Evolutionary conservation across 1,140 invertebrate genomes (phyloP).

Genomic region (Subanguina moxae): DNA sequence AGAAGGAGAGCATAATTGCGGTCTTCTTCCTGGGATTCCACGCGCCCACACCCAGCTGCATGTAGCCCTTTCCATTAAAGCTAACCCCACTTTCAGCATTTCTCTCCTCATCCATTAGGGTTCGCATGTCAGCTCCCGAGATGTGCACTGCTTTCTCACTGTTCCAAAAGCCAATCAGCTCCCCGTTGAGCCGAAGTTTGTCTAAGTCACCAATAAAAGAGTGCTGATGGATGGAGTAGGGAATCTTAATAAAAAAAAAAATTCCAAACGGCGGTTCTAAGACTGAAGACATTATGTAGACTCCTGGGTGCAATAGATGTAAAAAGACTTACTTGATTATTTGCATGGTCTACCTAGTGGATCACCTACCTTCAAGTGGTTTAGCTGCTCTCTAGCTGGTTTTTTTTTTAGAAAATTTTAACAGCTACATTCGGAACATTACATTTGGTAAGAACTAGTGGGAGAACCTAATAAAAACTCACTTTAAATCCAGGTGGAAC

Average conservation of each 20-base stretch:
- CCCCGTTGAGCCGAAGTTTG: conserved; percentile 80
- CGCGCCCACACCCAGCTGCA: conserved; percentile 66
- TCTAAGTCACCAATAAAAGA: conserved; percentile 85
- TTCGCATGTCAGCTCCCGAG: conserved; percentile 69
- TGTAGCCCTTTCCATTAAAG: conserved; percentile 81
- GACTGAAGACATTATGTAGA: too few relatives aligned
- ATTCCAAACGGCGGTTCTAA: too few relatives aligned
- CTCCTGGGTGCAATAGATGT: too few relatives aligned
- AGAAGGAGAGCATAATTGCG: conserved; percentile 73
- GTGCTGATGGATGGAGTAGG: conserved; percentile 68
- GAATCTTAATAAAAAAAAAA: conserved; percentile 60
- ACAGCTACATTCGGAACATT: conserved; percentile 61
- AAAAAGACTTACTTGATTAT: too few relatives aligned
- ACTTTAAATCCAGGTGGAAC: conserved; percentile 65
- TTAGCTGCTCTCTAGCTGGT: too few relatives aligned
- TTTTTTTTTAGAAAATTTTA: too few relatives aligned
- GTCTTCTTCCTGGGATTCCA: conserved; percentile 64
- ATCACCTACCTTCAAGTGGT: too few relatives aligned
- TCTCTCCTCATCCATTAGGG: conserved; percentile 31
- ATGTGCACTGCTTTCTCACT: conserved; percentile 73
- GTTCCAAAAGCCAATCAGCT: conserved; percentile 88
- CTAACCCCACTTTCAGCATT: conserved; percentile 55
- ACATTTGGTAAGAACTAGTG: conserved; percentile 43
- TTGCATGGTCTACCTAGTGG: too few relatives aligned
- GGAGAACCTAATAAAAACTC: too few relatives aligned